A percentile compares a stretch with the other conserved stretches of the same genome.
phyloP scores from a whole-genome alignment of 2,888 invertebrate genomes.

The Epsilonema sp. region DNA sequence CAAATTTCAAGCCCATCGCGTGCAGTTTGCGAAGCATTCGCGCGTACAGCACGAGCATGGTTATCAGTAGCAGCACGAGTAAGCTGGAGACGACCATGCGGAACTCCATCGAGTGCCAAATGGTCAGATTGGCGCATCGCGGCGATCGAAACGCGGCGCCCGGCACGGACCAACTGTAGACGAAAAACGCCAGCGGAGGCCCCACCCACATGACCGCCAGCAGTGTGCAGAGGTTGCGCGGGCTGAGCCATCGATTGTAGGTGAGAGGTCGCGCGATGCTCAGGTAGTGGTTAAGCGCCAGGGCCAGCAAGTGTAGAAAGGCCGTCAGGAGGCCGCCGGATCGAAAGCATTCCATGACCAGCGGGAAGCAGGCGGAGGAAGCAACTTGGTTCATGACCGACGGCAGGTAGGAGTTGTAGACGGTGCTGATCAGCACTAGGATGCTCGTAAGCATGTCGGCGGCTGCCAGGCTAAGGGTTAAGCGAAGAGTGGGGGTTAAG shows the following conservation, averaged over 20 bases:
- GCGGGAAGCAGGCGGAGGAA: constrained; percentile 34
- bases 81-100: constrained; percentile 15
- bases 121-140: constrained; percentile 13
- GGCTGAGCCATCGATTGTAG: constrained; percentile 26
- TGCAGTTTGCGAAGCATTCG: constrained; percentile 39
- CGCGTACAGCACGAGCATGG: constrained; percentile 42
- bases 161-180: neutral
- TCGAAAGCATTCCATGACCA: too few relatives aligned
- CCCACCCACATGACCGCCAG: neutral
- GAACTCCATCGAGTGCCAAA: constrained; percentile 8
- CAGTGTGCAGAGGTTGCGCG: neutral
- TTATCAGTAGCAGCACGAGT: constrained; percentile 39
- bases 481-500: neutral
- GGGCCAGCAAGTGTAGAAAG: constrained; percentile 42
- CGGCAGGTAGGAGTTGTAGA: constrained; percentile 33
- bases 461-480: constrained; percentile 34
- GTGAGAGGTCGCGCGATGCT: constrained; percentile 43
- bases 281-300: constrained; percentile 46
- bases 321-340: constrained; percentile 43
- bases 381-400: constrained; percentile 11
- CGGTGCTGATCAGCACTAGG: constrained; percentile 37
- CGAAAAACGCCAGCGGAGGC: neutral
- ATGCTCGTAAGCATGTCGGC: constrained; percentile 41
- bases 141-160: constrained; percentile 36
- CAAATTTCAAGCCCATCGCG: neutral